Evolutionary conservation across 1,140 invertebrate species (phyloP), one percentile per base, ranked within the genome.

Genomic region (Temnothorax longispinosus): DNA sequence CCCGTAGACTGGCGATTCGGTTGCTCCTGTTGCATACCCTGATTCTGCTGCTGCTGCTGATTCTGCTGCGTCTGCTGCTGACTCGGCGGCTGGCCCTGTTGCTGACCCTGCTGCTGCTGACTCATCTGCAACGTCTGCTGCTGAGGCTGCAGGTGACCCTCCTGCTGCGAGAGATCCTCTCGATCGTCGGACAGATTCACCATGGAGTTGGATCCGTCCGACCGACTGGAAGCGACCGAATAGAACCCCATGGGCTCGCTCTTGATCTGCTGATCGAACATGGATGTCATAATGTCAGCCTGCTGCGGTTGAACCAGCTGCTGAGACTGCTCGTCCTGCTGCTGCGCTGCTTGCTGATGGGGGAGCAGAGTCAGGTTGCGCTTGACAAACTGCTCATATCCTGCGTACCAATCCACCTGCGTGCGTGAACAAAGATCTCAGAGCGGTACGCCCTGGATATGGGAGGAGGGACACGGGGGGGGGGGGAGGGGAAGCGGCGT

Each of bases 201-300:
- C 91, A 95, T 94, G 8, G 95, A 95, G 64, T 95, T 95, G 4
- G 95, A 95, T 76, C 94, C 94, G 52, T 95, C 95, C 35, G 94
- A 95, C 58, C 95, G 91, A 87, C 94, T 95, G n/a, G 94, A 95
- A 21, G 95, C 94, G 72, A 95, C 94, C 44, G 95, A 95, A 85
- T 95, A 95, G 92, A 95, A 97, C 94, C 96, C 96, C 96, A 97
- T 96, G 80, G 96, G 96, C 93, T 97, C 96, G 88, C 96, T 96
- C 93, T 97, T 97, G 90, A 97, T 96, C 93, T 97, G 96, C 93
- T 97, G 96, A 92, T 97, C 96, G 90, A 97, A 97, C 96, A 97
- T 96, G 91, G 96, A 95, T 84, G 95, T 95, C 95, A 95, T 95
- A 89, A 95, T 94, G 84, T 89, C 84, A 65, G 86, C 81, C 65